Evolutionary conservation across 2,888 invertebrate genomes (phyloP).

Genomic region (Platynereis dumerilii): DNA sequence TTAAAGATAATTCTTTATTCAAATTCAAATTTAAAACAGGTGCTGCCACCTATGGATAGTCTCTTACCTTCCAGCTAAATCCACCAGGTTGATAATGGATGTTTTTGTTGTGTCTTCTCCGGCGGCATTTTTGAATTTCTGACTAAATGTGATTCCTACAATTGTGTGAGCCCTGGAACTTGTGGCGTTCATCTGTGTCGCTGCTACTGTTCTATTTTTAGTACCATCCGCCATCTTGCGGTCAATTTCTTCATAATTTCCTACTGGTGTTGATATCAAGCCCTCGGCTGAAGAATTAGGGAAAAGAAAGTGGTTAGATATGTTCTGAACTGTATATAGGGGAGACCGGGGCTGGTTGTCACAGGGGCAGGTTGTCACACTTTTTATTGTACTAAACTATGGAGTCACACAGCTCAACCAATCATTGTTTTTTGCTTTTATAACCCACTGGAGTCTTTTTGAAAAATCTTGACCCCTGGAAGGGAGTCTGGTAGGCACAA

Average conservation of each 20-base stretch:
- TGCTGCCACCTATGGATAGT: not conserved
- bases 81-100: slow-evolving; percentile 68
- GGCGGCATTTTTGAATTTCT: slow-evolving; percentile 65
- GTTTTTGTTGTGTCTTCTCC: slow-evolving; percentile 67
- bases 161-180: slow-evolving; percentile 69
- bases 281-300: slow-evolving; percentile 65
- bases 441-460: too few species aligned
- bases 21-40: too few species aligned
- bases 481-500: too few species aligned
- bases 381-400: too few species aligned
- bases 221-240: slow-evolving; percentile 68
- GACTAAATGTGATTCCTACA: slow-evolving; percentile 67
- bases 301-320: not conserved
- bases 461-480: too few species aligned
- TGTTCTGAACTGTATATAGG: too few species aligned
- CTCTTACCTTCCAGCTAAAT: slow-evolving; percentile 68
- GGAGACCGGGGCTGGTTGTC: too few species aligned
- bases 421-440: too few species aligned
- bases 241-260: slow-evolving; percentile 66
- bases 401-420: too few species aligned
- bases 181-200: slow-evolving; percentile 70
- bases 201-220: slow-evolving; percentile 67
- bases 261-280: slow-evolving; percentile 63
- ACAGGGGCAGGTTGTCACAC: too few species aligned
- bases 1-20: too few species aligned